Percentiles rank a stretch among this genome's conserved stretches.
Conservation (phyloP, 2,797 vertebrate genomes). For the Rousettus madagascariensis region DNA sequence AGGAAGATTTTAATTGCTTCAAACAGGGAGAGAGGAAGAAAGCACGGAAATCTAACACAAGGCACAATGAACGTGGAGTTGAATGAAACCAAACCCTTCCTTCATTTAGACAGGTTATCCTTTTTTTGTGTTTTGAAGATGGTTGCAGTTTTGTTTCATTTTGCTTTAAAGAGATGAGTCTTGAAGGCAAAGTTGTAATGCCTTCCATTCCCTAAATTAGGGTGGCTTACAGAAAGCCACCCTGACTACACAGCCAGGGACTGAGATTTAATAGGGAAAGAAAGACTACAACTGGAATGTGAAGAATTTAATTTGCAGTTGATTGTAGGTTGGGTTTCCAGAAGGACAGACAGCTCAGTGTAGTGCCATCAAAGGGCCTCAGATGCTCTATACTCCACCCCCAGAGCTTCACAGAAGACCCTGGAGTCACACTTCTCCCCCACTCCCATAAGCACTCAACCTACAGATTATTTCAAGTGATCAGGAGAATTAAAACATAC, state of each 20-base stretch:
- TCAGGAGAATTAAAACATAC: constrained; percentile 77
- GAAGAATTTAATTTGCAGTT: constrained; percentile 35
- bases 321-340: constrained; percentile 52
- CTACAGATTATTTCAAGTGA: constrained; percentile 80
- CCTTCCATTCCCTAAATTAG: constrained; percentile 33
- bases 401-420: constrained; percentile 24
- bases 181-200: constrained; percentile 47
- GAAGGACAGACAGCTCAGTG: constrained; percentile 57
- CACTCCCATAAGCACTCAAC: constrained; percentile 61
- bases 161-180: constrained; percentile 41
- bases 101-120: constrained; percentile 30
- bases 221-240: constrained; percentile 42
- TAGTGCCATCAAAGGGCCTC: constrained; percentile 37
- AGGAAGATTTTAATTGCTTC: constrained; percentile 72
- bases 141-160: constrained; percentile 30
- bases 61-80: constrained; percentile 76
- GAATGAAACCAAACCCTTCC: constrained; percentile 70
- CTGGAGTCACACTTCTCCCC: constrained; percentile 60
- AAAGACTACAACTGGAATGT: constrained; percentile 57
- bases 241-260: neutral
- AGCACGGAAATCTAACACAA: constrained; percentile 70
- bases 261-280: constrained; percentile 47
- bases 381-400: constrained; percentile 17
- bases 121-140: constrained; percentile 45
- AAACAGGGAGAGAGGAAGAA: constrained; percentile 35